Evolutionary conservation across 2,113 vertebrate species (phyloP).

Genomic region (Bos taurus): DNA sequence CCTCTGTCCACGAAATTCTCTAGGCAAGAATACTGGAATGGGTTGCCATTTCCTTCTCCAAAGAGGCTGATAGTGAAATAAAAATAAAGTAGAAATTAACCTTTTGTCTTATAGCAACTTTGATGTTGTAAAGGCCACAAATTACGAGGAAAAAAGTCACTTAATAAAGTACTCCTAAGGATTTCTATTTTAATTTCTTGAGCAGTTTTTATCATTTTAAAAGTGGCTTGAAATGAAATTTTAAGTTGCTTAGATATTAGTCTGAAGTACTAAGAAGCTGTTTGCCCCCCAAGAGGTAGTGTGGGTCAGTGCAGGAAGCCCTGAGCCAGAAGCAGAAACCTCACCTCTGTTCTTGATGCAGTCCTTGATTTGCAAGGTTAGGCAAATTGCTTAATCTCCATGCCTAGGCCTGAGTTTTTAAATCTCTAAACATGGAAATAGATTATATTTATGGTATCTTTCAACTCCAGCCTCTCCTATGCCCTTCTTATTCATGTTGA

Average conservation of each 20-base stretch:
- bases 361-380: neutral
- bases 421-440: neutral
- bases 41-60: neutral
- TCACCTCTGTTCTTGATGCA: neutral
- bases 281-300: neutral
- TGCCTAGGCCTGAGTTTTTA: neutral
- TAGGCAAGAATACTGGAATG: neutral
- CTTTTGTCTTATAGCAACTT: neutral
- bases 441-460: neutral
- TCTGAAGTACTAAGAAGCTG: neutral
- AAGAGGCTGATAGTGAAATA: neutral
- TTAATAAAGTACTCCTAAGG: neutral
- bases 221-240: neutral
- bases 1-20: neutral
- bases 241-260: neutral
- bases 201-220: neutral
- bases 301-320: neutral
- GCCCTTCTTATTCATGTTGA: neutral
- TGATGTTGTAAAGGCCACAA: neutral
- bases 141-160: neutral
- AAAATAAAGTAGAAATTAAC: constrained; percentile 24
- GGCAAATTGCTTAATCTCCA: neutral
- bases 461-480: neutral
- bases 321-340: neutral
- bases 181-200: neutral